phyloP scores from a whole-genome alignment of 2,797 vertebrate species.

The Intellagama lesueurii region DNA sequence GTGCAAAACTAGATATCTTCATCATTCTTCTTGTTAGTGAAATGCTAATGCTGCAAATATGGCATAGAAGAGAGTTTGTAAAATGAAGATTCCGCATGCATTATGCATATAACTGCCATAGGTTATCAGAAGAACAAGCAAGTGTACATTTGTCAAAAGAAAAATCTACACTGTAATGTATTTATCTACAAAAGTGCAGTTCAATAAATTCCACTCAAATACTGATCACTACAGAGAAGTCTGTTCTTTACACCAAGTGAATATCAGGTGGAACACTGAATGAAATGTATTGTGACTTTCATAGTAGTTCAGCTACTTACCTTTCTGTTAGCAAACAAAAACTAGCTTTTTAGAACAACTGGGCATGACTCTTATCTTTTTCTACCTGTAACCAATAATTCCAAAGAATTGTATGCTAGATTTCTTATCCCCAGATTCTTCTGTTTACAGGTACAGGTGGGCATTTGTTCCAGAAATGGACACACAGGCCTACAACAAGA shows the following conservation, averaged over 20 bases:
- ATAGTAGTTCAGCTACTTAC: background rate
- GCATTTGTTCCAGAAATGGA: conserved; percentile 97
- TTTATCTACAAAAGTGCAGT: too few relatives aligned
- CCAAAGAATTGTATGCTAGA: background rate
- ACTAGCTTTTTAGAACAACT: background rate
- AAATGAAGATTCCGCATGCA: background rate
- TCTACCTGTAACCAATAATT: background rate
- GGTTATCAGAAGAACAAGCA: background rate
- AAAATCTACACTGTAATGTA: too few relatives aligned
- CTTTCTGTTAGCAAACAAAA: background rate
- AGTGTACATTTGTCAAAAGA: too few relatives aligned
- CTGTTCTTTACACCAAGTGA: too few relatives aligned
- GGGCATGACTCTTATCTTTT: background rate
- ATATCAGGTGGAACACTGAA: too few relatives aligned
- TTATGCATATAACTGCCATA: background rate
- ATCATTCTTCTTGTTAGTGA: background rate
- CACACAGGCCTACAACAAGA: conserved; percentile 79
- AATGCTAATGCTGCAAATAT: too few relatives aligned
- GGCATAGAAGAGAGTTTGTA: background rate
- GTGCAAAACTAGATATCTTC: background rate
- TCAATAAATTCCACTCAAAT: too few relatives aligned
- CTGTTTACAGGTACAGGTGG: conserved; percentile 91
- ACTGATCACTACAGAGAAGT: too few relatives aligned
- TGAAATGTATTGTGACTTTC: too few relatives aligned
- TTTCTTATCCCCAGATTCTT: conserved; percentile 17